Evolutionary conservation across 2,888 invertebrate genomes (phyloP), one percentile per base, ranked within the genome.

Genomic region (Trichacis sp.): DNA sequence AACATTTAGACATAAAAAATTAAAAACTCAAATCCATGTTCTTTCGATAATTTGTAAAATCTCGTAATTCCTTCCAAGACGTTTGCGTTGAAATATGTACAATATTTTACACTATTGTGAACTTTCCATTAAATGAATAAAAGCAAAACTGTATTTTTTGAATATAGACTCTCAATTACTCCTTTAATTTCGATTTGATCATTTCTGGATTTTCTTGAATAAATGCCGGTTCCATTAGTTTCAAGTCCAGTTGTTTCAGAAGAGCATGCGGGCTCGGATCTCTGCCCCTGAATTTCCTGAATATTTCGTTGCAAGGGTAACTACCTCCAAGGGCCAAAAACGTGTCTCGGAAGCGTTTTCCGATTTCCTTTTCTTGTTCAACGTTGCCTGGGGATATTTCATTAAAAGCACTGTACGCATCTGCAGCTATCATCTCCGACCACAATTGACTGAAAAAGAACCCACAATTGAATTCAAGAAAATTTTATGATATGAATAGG

Each of bases 351-450:
- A 93, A 96, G 63, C 93, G 87, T 73, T 87, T 88, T 0, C 92
- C 92, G 3, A 91, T 88, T 45, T 87, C 88, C 66, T 88, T 79
- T 70, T 87, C 86, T 64, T 87, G 86, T 9, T 88, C 87, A 1
- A 87, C 85, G 70, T 87, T 86, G 0, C 86, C 89, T 1, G 42
- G 18, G 0, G 73, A 52, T 19, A 73, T 36, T 81, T 94, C 93
- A 64, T 91, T 88, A 82, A 98, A 97, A 48, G 94, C 93, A 79
- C 92, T 91, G 80, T 92, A 95, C 29, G 93, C 89, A 84, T 98
- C 97, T 0, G 97, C 95, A 0, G 97, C 97, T 48, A 97, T 88
- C 89, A 97, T 91, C 78, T 88, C 88, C 1, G 96, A 92, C 95
- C 97, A 97, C 12, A 94, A 82, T 77, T 91, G 88, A 54, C 94